A percentile compares a stretch with the other conserved stretches of the same genome.
Conservation (phyloP, 2,113 vertebrate species). For the Ornithorhynchus anatinus region DNA sequence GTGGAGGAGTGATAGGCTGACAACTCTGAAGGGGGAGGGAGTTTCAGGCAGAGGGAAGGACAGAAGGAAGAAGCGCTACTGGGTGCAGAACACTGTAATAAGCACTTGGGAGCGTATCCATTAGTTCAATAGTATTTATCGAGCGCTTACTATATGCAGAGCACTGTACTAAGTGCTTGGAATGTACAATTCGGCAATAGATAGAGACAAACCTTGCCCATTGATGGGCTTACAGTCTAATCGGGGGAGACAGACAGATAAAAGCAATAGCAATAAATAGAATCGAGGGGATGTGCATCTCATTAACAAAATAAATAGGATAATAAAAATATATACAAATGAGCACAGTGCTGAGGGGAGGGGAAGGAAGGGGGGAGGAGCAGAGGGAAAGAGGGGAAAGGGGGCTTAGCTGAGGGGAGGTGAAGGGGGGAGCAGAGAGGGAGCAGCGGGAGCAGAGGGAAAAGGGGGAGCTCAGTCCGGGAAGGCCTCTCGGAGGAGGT, state of each 20-base stretch:
- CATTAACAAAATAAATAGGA: too few relatives aligned
- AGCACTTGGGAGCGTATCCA: too few relatives aligned
- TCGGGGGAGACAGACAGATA: not conserved
- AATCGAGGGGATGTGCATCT: too few relatives aligned
- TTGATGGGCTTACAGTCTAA: not conserved
- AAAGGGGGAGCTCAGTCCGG: not conserved
- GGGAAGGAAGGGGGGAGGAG: not conserved
- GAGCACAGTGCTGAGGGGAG: too few relatives aligned
- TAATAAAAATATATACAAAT: too few relatives aligned
- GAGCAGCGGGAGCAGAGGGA: not conserved
- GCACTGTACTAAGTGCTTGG: not conserved
- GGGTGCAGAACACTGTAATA: too few relatives aligned
- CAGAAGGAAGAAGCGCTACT: too few relatives aligned
- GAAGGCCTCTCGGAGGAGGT: not conserved
- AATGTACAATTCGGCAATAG: not conserved
- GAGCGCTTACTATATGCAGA: fast-evolving
- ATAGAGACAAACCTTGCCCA: not conserved
- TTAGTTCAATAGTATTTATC: too few relatives aligned
- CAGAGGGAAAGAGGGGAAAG: not conserved
- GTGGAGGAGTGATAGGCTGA: too few relatives aligned
- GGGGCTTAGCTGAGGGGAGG: not conserved
- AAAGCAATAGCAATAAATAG: too few relatives aligned
- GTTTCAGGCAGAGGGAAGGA: too few relatives aligned
- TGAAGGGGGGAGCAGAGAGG: not conserved
- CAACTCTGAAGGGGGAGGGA: too few relatives aligned